Base-by-base conservation (phyloP, 2,888 invertebrate species). In the Brachyptera risi region DNA sequence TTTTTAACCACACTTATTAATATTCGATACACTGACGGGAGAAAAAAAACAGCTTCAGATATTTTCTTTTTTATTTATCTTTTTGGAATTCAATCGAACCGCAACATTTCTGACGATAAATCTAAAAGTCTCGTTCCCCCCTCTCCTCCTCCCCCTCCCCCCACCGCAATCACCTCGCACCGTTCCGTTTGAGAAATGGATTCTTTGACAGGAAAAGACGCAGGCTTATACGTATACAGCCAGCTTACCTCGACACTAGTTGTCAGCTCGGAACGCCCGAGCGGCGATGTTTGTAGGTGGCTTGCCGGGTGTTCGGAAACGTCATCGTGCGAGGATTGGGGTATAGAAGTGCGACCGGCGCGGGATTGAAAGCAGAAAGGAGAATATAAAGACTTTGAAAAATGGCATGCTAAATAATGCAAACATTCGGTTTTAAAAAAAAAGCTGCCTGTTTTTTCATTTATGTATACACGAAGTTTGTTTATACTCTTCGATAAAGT, bases 161-260 rank as follows among this genome's bases (percentile, higher is more conserved):
- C 24, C 47, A 21, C 3, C 24, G 23, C 47, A n/a, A n/a, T n/a
- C 24, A 5, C 47, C 24, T 3, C 24, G 5, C 24, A 3, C 3
- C 2, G 17, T 19, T 31, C 7, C 19, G 47, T 21, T 15, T 47
- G 47, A 47, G 47, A 47, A 47, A 47, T 47, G 47, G 47, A 24
- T 47, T 47, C 47, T 47, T 47, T 47, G 47, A 47, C 47, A 47
- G 24, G 47, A n/a, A 21, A 47, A 47, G 47, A 47, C 47, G 23
- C n/a, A 24, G 24, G 47, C 19, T 47, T n/a, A n/a, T n/a, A n/a
- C n/a, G n/a, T n/a, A n/a, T n/a, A n/a, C n/a, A n/a, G n/a, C n/a
- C n/a, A n/a, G n/a, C n/a, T n/a, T n/a, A n/a, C n/a, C n/a, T n/a
- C n/a, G n/a, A n/a, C n/a, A n/a, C n/a, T n/a, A n/a, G n/a, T n/a